Evolutionary conservation across 2,113 vertebrate species (phyloP), one percentile per base, ranked within the genome.

Genomic region (Lampris megalopsis): DNA sequence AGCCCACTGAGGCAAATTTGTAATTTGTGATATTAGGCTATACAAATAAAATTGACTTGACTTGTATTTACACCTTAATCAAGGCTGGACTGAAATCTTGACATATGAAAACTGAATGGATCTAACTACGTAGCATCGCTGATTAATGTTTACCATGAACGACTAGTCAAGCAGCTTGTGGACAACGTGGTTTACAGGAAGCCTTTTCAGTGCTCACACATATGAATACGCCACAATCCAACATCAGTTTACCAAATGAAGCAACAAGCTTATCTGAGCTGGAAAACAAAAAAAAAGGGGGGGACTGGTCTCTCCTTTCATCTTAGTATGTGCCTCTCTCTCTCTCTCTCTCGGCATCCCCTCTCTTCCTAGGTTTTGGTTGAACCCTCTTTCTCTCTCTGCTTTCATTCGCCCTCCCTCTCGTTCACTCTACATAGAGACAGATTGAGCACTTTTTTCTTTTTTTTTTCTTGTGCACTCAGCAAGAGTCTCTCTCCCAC

Each of bases 381-480:
- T 60, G 40, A 66, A 37, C 76, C 50, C 56, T 54, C 74, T 42
- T 57, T 63, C 40, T 13, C 76, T 54, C 53, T n/a, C 48, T 50
- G 24, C 68, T 68, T 60, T 74, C 52, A 56, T 68, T 67, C 73
- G 36, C 75, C 82, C 83, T 48, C 24, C n/a, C 75, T 82, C 72
- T 41, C 67, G 72, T 50, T 73, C 73, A 68, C 48, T 56, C 64
- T 63, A 63, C 70, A 75, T 85, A 71, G 82, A 85, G 82, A 80
- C 88, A 68, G 92, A 92, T 83, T 84, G 89, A 90, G 83, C 81
- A 85, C 87, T 86, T 90, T 89, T 89, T 93, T 53, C 84, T 82
- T 90, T 89, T 89, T 93, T 53, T 83, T 82, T 90, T 87, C 82
- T 73, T 81, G 80, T 85, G 76, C 37, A 72, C 80, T 93, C 87